Evolutionary conservation across 2,888 invertebrate species (phyloP), one percentile per base, ranked within the genome.

Genomic region (Pogonocherus hispidulus): DNA sequence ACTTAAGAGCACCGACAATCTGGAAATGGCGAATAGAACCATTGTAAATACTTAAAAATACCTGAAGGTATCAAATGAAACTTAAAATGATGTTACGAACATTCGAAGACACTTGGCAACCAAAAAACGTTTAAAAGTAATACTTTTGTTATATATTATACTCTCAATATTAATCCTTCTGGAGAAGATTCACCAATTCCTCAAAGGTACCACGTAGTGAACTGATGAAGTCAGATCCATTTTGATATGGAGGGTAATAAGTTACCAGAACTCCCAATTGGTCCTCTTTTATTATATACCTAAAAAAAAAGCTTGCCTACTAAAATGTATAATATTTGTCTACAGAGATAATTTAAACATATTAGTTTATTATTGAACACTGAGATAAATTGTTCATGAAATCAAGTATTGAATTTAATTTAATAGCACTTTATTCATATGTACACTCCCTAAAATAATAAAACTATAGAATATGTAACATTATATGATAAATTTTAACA

Each of bases 251-350:
- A 71, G 90, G 90, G 82, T 97, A 97, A 71, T 93, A 92, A 0
- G 95, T 93, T 6, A 95, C 92, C 54, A 96, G 90, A 47, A 93
- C 92, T 11, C 98, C 98, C 27, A 97, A 87, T 75, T 90, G 91
- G 74, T 94, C 90, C 23, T 95, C 91, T 79, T 92, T 92, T 37
- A 98, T 96, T 63, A 93, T 93, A 84, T 99, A 99, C 57, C 96
- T 84, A 86, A 79, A 86, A 86, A 86, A 52, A 81, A 63, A 64
- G n/a, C n/a, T n/a, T n/a, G n/a, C n/a, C n/a, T n/a, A n/a, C n/a
- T n/a, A n/a, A n/a, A n/a, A n/a, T n/a, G n/a, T n/a, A n/a, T n/a
- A n/a, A n/a, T n/a, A n/a, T n/a, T n/a, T n/a, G n/a, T n/a, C n/a
- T n/a, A n/a, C n/a, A n/a, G n/a, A n/a, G n/a, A n/a, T n/a, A n/a